These are phyloP conservation scores for Oscheius myriophilus DNA, from an alignment of 2,888 invertebrate species.

Conservation along the genomic window DNA sequence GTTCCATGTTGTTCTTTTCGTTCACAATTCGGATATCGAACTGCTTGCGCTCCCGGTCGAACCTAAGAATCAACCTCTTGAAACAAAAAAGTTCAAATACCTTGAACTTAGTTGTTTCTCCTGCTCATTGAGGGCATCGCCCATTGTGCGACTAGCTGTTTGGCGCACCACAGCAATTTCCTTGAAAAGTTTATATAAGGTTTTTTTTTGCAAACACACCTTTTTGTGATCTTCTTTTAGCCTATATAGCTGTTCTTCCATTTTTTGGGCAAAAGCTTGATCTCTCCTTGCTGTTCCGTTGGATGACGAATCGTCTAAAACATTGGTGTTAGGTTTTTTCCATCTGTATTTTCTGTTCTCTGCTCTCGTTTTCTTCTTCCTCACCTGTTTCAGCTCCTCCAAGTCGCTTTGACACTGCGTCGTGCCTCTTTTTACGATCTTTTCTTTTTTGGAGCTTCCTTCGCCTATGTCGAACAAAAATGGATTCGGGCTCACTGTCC, in stretches of 20 bases:
- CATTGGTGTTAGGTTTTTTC: too few species aligned
- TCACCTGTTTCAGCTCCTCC: slow-evolving; percentile 23
- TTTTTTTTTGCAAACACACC: too few species aligned
- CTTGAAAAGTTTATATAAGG: too few species aligned
- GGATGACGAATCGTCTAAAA: slow-evolving; percentile 18
- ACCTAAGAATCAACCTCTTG: too few species aligned
- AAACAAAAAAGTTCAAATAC: too few species aligned
- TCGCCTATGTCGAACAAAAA: slow-evolving; percentile 51
- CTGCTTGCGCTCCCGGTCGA: slow-evolving; percentile 32
- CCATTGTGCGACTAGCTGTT: slow-evolving; percentile 26
- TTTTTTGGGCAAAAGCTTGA: slow-evolving; percentile 23
- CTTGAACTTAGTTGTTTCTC: slow-evolving; percentile 32
- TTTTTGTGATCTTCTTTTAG: slow-evolving; percentile 30
- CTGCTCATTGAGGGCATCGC: slow-evolving; percentile 38
- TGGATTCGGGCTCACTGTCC: slow-evolving; percentile 58
- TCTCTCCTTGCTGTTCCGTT: slow-evolving; percentile 8
- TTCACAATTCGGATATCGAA: slow-evolving; percentile 26
- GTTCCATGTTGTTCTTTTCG: slow-evolving; percentile 43
- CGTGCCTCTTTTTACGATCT: slow-evolving; percentile 38
- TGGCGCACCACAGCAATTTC: slow-evolving; percentile 15
- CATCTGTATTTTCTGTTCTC: too few species aligned
- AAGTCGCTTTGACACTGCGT: slow-evolving; percentile 13
- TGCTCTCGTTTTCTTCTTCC: too few species aligned
- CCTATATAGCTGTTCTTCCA: slow-evolving; percentile 24
- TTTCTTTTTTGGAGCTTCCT: slow-evolving; percentile 45